Percentiles rank a stretch among this genome's conserved stretches.
These are phyloP conservation scores for Saccopteryx bilineata DNA, from an alignment of 2,113 vertebrate genomes.

Conservation along the genomic window DNA sequence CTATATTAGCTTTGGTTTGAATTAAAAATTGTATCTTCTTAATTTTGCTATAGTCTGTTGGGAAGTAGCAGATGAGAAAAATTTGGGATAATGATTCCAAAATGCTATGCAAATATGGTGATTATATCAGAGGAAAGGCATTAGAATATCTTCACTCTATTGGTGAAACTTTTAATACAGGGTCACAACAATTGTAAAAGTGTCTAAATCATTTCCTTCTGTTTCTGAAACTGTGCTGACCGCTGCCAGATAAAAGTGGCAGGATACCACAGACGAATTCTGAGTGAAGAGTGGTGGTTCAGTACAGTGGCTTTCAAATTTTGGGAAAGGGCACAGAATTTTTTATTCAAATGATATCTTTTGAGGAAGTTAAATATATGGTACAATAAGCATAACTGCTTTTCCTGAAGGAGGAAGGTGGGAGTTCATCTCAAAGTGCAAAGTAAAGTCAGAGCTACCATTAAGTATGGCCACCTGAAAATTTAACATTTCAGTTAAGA, in stretches of 20 bases:
- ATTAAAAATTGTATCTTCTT: neutral
- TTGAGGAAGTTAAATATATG: neutral
- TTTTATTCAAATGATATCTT: neutral
- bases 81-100: neutral
- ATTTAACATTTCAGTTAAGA: neutral
- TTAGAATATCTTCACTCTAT: neutral
- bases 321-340: neutral
- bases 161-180: neutral
- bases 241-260: neutral
- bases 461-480: neutral
- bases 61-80: neutral
- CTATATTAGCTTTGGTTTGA: neutral
- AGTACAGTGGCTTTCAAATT: neutral
- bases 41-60: neutral
- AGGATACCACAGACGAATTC: neutral
- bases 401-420: neutral
- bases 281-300: neutral
- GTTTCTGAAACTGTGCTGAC: neutral
- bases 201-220: neutral
- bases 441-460: neutral
- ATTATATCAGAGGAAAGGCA: neutral
- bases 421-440: neutral
- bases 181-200: neutral
- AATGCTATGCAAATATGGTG: neutral
- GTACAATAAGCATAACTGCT: neutral